phyloP scores from a whole-genome alignment of 1,140 invertebrate genomes.

The Drosophila punjabiensis region DNA sequence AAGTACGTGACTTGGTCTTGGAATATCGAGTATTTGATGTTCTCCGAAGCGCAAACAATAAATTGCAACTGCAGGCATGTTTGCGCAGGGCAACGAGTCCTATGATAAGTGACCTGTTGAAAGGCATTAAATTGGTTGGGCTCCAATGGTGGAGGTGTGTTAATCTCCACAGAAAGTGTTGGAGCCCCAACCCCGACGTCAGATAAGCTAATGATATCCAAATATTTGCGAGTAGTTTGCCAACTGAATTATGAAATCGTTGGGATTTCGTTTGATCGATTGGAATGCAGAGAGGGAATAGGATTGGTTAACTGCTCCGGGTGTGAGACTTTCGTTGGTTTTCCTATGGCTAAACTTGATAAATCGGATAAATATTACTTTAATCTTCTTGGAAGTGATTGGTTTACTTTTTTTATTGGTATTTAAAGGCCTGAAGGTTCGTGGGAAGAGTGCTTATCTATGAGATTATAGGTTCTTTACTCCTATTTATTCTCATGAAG shows the following conservation, averaged over 20 bases:
- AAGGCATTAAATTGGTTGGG: constrained; percentile 46
- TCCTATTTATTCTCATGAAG: background rate
- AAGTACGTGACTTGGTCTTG: constrained; percentile 44
- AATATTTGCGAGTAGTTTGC: constrained; percentile 52
- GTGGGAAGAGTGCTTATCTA: constrained; percentile 20
- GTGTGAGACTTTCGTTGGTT: constrained; percentile 10
- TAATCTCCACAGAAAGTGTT: constrained; percentile 46
- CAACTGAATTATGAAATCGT: constrained; percentile 45
- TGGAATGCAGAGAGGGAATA: constrained; percentile 4
- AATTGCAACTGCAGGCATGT: constrained; percentile 76
- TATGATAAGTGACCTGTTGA: constrained; percentile 71
- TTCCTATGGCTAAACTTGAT: constrained; percentile 29
- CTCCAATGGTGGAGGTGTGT: constrained; percentile 24
- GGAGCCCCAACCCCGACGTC: constrained; percentile 1
- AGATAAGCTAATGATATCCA: constrained; percentile 57
- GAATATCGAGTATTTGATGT: constrained; percentile 42
- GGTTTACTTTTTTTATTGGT: constrained; percentile 18
- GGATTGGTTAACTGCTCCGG: constrained; percentile 6
- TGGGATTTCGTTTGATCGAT: constrained; percentile 37
- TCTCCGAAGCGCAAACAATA: constrained; percentile 66
- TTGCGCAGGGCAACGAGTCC: constrained; percentile 42
- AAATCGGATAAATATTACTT: constrained; percentile 18
- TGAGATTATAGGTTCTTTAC: background rate
- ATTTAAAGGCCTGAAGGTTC: constrained; percentile 7
- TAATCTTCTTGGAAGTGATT: constrained; percentile 24